Percentiles rank a stretch among this genome's conserved stretches.
phyloP scores from a whole-genome alignment of 2,113 vertebrate species.

The Turnix velox region DNA sequence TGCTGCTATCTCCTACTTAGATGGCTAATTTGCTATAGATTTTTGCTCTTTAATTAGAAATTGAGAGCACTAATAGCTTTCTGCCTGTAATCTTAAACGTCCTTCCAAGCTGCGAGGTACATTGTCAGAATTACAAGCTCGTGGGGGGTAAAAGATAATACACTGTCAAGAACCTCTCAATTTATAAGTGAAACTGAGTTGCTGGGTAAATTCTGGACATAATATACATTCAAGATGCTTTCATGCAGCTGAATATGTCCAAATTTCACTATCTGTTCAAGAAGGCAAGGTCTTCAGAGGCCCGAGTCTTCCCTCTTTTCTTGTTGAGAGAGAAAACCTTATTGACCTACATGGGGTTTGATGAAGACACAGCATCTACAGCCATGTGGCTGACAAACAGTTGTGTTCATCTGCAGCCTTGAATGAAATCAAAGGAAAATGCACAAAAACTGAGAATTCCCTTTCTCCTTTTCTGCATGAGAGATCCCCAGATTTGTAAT shows the following conservation, averaged over 20 bases:
- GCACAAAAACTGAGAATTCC: neutral
- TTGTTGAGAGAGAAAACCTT: neutral
- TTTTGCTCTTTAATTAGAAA: conserved; percentile 62
- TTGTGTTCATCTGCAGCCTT: neutral
- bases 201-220: neutral
- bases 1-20: conserved; percentile 17
- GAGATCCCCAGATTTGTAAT: conserved; percentile 22
- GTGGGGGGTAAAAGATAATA: neutral
- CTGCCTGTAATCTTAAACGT: conserved; percentile 29
- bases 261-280: neutral
- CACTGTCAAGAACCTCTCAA: neutral
- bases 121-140: neutral
- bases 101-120: neutral
- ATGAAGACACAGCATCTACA: neutral
- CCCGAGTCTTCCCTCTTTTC: neutral
- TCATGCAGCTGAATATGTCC: neutral
- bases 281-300: neutral
- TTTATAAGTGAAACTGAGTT: neutral
- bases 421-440: neutral
- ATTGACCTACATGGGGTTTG: neutral
- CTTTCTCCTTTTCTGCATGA: conserved; percentile 3
- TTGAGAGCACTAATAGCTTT: conserved; percentile 51
- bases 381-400: neutral
- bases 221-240: neutral
- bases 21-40: conserved; percentile 52